Conservation (phyloP, 2,797 vertebrate species). For the Aphelocoma californica region DNA sequence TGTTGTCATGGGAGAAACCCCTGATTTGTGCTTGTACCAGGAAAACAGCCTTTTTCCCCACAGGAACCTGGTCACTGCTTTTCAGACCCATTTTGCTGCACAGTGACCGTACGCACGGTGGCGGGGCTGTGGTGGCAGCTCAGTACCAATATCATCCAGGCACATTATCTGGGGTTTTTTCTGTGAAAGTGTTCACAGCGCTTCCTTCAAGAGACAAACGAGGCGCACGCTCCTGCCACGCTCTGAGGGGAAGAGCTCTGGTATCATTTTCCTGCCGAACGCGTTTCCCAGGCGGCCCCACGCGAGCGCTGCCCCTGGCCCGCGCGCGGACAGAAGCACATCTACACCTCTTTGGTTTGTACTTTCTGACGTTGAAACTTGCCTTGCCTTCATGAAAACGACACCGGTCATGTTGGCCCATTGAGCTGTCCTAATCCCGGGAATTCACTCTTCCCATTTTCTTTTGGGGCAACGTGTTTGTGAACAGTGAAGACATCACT, state of each 20-base stretch:
- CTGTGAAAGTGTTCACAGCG: not conserved
- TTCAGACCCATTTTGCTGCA: not conserved
- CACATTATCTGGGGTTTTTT: not conserved
- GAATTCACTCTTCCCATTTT: not conserved
- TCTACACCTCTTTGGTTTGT: not conserved
- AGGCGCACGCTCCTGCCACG: not conserved
- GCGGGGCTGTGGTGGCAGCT: not conserved
- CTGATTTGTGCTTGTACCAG: not conserved
- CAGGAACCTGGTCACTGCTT: slow-evolving; percentile 21
- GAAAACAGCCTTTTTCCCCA: not conserved
- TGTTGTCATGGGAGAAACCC: not conserved
- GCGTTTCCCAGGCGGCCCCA: not conserved
- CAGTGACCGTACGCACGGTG: not conserved
- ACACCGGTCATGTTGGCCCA: not conserved
- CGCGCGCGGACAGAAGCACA: not conserved
- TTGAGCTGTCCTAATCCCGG: not conserved
- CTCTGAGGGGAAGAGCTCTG: slow-evolving; percentile 10
- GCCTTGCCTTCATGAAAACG: slow-evolving; percentile 12
- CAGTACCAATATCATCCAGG: not conserved
- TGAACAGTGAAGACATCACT: slow-evolving; percentile 45
- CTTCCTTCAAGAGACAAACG: not conserved
- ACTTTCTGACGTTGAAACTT: not conserved
- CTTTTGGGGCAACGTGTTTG: slow-evolving; percentile 33
- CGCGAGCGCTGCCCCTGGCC: not conserved
- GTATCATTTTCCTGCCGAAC: not conserved